Conservation (phyloP, 2,113 vertebrate species). For the Lucifuga dentata region DNA sequence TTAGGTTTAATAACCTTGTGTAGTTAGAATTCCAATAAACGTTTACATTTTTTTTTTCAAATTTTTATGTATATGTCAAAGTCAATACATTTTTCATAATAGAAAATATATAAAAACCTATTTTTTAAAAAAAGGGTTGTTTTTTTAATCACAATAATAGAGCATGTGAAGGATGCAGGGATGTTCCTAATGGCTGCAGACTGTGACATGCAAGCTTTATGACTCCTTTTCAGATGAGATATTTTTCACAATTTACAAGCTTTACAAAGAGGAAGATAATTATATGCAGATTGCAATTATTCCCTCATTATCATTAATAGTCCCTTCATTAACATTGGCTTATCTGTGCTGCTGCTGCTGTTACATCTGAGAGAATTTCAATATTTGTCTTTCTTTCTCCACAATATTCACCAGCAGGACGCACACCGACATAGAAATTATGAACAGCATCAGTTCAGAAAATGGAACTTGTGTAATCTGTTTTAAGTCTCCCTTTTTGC, state of each 20-base stretch:
- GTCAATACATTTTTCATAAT: too few species aligned
- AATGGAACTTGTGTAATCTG: not conserved
- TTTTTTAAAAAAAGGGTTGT: too few species aligned
- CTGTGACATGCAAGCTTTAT: constrained; percentile 36
- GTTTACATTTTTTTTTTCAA: too few species aligned
- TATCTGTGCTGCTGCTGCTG: constrained; percentile 13
- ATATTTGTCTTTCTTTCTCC: constrained; percentile 23
- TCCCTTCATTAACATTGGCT: constrained; percentile 45
- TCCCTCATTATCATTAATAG: constrained; percentile 56
- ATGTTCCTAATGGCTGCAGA: constrained; percentile 4
- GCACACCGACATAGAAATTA: constrained; percentile 4
- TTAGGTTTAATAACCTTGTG: too few species aligned
- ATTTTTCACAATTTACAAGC: constrained; percentile 20
- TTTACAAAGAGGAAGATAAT: constrained; percentile 44
- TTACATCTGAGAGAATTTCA: constrained; percentile 37
- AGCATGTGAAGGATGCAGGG: not conserved
- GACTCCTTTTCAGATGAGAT: constrained; percentile 29
- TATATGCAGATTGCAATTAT: constrained; percentile 53
- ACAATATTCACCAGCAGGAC: not conserved
- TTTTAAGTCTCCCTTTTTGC: not conserved
- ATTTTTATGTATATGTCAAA: too few species aligned
- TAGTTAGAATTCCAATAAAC: too few species aligned
- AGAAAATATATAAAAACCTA: too few species aligned
- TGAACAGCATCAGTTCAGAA: constrained; percentile 3
- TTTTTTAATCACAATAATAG: constrained; percentile 17